A percentile compares a stretch with the other conserved stretches of the same genome.
Evolutionary conservation across 2,888 invertebrate genomes (phyloP).

Genomic region (Tetheella fluctuosa): DNA sequence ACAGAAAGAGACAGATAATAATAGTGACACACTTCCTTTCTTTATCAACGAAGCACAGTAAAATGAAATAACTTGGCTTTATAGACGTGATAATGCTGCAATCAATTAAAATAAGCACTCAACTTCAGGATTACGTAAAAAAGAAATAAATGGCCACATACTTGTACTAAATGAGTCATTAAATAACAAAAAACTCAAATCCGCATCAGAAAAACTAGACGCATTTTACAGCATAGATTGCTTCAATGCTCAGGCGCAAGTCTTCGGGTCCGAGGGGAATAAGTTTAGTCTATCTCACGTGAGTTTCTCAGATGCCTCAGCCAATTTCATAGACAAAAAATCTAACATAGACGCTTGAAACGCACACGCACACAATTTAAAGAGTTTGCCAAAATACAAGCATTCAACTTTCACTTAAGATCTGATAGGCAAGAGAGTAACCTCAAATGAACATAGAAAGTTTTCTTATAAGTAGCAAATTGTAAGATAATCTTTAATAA

Average conservation of each 20-base stretch:
- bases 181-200: background rate
- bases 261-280: too few relatives aligned
- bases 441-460: constrained; percentile 7
- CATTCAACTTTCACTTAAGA: constrained; percentile 9
- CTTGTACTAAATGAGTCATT: background rate
- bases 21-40: background rate
- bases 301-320: background rate
- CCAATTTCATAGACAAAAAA: background rate
- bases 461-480: background rate
- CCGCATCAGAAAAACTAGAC: background rate
- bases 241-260: too few relatives aligned
- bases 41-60: background rate
- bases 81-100: too few relatives aligned
- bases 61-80: too few relatives aligned
- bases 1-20: background rate
- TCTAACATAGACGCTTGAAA: background rate
- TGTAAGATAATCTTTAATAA: background rate
- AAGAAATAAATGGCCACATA: background rate
- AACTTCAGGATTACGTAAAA: background rate
- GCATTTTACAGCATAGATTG: too few relatives aligned
- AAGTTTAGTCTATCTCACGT: too few relatives aligned
- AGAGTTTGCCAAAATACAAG: constrained; percentile 8
- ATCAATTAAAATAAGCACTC: too few relatives aligned
- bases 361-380: background rate
- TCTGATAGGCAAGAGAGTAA: constrained; percentile 2